Evolutionary conservation across 2,797 vertebrate genomes (phyloP).

Genomic region (Lacerta viridis): DNA sequence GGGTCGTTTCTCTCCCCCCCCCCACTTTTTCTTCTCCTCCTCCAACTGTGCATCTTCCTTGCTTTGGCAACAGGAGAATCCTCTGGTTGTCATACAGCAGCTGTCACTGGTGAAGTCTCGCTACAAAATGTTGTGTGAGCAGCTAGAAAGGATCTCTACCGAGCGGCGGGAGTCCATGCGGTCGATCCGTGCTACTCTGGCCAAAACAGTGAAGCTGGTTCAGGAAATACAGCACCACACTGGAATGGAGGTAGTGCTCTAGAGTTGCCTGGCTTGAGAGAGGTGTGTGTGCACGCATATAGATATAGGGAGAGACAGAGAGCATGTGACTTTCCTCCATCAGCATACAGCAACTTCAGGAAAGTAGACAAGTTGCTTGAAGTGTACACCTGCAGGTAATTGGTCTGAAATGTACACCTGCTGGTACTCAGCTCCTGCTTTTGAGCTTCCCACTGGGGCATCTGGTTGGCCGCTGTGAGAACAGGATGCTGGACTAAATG

Average conservation of each 20-base stretch:
- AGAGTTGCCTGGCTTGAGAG: conserved; percentile 19
- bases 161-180: conserved; percentile 87
- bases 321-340: neutral
- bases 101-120: conserved; percentile 85
- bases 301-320: neutral
- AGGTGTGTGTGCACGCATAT: too few relatives aligned
- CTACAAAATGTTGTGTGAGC: conserved; percentile 82
- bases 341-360: neutral
- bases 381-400: neutral
- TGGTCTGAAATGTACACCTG: too few relatives aligned
- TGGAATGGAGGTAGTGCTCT: conserved; percentile 81
- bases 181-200: conserved; percentile 81
- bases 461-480: too few relatives aligned
- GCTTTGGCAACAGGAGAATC: conserved; percentile 84
- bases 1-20: neutral
- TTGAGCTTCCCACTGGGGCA: too few relatives aligned
- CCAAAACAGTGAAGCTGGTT: conserved; percentile 79
- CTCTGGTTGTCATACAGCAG: conserved; percentile 86
- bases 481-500: too few relatives aligned
- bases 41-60: neutral
- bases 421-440: too few relatives aligned
- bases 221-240: conserved; percentile 81
- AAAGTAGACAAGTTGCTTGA: neutral
- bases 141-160: conserved; percentile 81
- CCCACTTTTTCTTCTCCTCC: accelerated